Evolutionary conservation across 2,888 invertebrate genomes (phyloP).

Genomic region (Drosophila infuscata): DNA sequence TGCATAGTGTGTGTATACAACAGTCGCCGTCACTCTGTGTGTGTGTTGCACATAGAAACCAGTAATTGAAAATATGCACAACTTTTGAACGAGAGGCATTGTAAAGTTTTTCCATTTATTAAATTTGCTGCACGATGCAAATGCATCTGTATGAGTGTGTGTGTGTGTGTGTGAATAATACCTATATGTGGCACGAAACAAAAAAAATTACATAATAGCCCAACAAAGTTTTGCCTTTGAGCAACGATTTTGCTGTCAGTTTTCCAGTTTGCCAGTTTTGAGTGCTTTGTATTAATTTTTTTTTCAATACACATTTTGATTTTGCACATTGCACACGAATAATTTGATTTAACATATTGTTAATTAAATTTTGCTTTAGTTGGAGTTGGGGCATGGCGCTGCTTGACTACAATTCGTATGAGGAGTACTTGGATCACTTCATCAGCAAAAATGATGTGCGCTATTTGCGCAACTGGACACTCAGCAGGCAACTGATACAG

Average conservation of each 20-base stretch:
- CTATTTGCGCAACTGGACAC: constrained; percentile 37
- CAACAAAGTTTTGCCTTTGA: constrained; percentile 26
- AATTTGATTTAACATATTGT: background rate
- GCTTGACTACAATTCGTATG: constrained; percentile 36
- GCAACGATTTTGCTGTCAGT: constrained; percentile 44
- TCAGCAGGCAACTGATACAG: constrained; percentile 39
- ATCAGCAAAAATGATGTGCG: constrained; percentile 38
- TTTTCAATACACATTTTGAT: constrained; percentile 8
- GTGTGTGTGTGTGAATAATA: constrained; percentile 48
- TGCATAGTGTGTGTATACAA: constrained; percentile 16
- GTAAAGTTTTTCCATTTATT: constrained; percentile 74
- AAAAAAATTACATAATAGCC: constrained; percentile 22
- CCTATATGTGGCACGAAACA: constrained; percentile 35
- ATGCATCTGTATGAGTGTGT: background rate
- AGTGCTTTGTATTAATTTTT: background rate
- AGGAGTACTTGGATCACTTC: constrained; percentile 59
- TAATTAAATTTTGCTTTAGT: constrained; percentile 4
- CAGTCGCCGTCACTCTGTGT: constrained; percentile 23
- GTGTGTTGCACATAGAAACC: constrained; percentile 49
- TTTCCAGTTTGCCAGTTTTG: constrained; percentile 16
- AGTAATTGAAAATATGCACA: constrained; percentile 75
- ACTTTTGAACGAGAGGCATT: constrained; percentile 58
- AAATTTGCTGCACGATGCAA: constrained; percentile 61
- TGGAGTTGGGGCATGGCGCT: constrained; percentile 33
- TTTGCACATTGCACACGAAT: background rate